Evolutionary conservation across 2,888 invertebrate species (phyloP), one percentile per base, ranked within the genome.

Genomic region (Eupithecia exiguata): DNA sequence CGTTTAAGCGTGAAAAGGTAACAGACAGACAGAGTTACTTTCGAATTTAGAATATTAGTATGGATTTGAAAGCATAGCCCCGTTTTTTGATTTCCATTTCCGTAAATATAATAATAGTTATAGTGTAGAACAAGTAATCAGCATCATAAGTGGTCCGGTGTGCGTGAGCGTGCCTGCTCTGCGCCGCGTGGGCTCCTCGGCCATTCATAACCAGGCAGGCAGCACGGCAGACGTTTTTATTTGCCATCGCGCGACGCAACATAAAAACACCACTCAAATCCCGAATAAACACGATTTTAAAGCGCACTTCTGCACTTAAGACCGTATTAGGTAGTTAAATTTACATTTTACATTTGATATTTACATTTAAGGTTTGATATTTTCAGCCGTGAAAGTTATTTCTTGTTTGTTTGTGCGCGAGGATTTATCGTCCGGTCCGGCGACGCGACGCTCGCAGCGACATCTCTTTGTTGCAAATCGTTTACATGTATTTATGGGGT

Each of bases 331-430:
- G 93, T 90, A 91, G 89, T 93, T 92, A 92, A 92, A 93, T 93
- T 93, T 92, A 92, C 93, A 93, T 92, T 92, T 92, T 90, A 89
- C 92, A 92, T 92, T 92, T 92, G 91, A 92, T 92, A 92, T 91
- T 92, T 92, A 89, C 90, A 89, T 68, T 74, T 92, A 89, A 89
- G 92, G 91, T 92, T 92, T 92, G 91, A 92, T 92, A 92, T 91
- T 92, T 92, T 89, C 90, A 89, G 89, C 92, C 92, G 92, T 92
- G 92, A 91, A 91, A 89, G 89, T 91, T 88, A 91, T 91, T 88
- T 89, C 88, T 87, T 88, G 88, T 87, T 87, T 86, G 87, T 87
- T 84, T 86, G 85, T 81, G 84, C 83, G 79, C 81, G 83, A 84
- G 85, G 90, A 93, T 92, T 93, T 93, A 92, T 92, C 81, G 86